These are phyloP conservation scores for Antigone vipio DNA, from an alignment of 2,113 vertebrate genomes.

Conservation along the genomic window DNA sequence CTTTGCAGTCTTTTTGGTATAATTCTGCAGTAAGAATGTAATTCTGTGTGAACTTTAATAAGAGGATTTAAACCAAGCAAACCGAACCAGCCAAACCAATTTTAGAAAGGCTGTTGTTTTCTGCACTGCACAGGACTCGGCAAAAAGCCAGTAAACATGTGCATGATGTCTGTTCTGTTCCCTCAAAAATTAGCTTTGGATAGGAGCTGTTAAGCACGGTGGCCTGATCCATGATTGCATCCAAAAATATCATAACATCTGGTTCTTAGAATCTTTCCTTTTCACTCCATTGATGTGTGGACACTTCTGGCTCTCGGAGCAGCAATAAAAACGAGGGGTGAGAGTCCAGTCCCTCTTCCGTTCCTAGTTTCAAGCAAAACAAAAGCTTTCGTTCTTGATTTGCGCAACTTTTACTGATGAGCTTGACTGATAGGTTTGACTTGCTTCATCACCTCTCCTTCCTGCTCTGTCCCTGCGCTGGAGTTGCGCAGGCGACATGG, in stretches of 20 bases:
- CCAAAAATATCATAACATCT: constrained; percentile 45
- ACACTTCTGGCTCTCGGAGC: neutral
- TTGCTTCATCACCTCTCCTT: neutral
- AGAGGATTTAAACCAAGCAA: neutral
- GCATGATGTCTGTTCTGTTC: neutral
- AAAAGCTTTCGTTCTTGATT: neutral
- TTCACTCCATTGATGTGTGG: neutral
- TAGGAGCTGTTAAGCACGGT: neutral
- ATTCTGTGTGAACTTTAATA: neutral
- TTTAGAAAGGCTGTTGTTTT: neutral
- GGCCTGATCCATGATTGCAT: neutral
- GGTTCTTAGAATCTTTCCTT: neutral
- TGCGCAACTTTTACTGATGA: neutral
- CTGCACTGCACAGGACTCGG: neutral
- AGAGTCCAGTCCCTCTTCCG: neutral
- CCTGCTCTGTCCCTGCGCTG: neutral
- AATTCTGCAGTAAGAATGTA: neutral
- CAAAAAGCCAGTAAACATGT: neutral
- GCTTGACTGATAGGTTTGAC: neutral
- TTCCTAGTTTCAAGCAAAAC: neutral
- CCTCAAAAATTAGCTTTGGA: neutral
- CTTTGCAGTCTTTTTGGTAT: neutral
- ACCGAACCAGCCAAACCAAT: neutral
- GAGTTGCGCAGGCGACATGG: neutral
- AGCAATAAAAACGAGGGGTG: neutral